Conservation (phyloP, 2,797 vertebrate species). For the Melanotaenia nigrans region DNA sequence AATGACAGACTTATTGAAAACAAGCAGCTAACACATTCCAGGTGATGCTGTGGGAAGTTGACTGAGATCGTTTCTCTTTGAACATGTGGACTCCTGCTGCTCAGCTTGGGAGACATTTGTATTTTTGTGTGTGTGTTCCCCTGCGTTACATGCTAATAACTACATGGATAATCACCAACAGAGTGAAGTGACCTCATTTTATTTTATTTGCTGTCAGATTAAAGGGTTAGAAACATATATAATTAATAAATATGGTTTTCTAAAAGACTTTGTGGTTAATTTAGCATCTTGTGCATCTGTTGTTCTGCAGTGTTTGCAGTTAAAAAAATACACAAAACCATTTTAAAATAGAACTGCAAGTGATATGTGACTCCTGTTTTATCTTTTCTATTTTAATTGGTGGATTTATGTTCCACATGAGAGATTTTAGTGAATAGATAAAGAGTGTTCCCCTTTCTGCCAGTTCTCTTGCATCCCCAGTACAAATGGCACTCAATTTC, state of each 20-base stretch:
- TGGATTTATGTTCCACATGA: background rate
- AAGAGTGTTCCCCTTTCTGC: background rate
- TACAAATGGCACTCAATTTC: background rate
- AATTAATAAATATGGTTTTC: background rate
- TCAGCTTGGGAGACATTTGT: conserved; percentile 10
- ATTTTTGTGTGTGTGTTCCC: conserved; percentile 20
- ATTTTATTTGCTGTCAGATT: conserved; percentile 9
- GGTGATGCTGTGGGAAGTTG: conserved; percentile 12
- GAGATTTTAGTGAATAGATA: background rate
- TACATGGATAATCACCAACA: conserved; percentile 17
- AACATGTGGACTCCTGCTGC: conserved; percentile 49
- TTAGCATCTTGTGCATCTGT: background rate
- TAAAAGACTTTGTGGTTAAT: background rate
- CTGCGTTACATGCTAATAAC: conserved; percentile 20
- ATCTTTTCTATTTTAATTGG: background rate
- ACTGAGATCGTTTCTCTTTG: conserved; percentile 4
- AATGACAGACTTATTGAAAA: conserved; percentile 7
- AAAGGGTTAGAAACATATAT: background rate
- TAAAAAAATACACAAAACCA: background rate
- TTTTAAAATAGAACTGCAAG: background rate
- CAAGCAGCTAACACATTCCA: conserved; percentile 27
- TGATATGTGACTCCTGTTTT: background rate
- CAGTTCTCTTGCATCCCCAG: background rate
- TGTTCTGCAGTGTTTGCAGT: background rate
- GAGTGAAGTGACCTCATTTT: background rate